Conservation (phyloP, 2,113 vertebrate species). For the Psettodes erumei region DNA sequence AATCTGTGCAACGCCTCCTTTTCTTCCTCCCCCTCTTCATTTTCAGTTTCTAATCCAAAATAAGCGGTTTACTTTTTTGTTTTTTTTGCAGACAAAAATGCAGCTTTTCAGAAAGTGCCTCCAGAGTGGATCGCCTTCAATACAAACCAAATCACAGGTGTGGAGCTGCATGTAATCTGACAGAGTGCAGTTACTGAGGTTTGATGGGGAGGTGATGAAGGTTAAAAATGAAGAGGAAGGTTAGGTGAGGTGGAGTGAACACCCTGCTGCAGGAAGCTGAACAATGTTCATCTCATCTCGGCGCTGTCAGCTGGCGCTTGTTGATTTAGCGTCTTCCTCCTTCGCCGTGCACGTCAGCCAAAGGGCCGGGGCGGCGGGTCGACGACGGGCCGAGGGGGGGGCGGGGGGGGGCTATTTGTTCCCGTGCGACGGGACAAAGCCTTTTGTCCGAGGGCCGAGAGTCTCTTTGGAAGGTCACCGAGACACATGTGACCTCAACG, state of each 20-base stretch:
- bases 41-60: neutral
- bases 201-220: neutral
- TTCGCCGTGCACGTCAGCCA: slow-evolving; percentile 54
- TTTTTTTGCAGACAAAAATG: neutral
- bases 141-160: no score
- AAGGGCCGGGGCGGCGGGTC: slow-evolving; percentile 29
- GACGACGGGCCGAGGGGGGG: slow-evolving; percentile 46
- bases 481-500: no score
- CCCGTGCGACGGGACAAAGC: slow-evolving; percentile 46
- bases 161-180: no score
- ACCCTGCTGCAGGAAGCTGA: slow-evolving; percentile 4
- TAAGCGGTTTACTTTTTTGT: neutral
- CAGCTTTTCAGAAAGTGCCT: neutral
- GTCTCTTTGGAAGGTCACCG: slow-evolving; percentile 69
- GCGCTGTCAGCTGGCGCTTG: slow-evolving; percentile 42
- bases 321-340: slow-evolving; percentile 39
- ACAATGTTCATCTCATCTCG: slow-evolving; percentile 43
- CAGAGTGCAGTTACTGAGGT: neutral
- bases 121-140: neutral
- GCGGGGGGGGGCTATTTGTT: slow-evolving; percentile 62
- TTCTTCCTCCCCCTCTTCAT: neutral
- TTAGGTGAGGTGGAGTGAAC: neutral
- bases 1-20: neutral
- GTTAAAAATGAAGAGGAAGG: neutral
- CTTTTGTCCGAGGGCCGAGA: slow-evolving; percentile 68